Percentiles rank a stretch among this genome's conserved stretches.
phyloP scores from a whole-genome alignment of 2,113 vertebrate genomes.

The Petrocephalus zakoni region DNA sequence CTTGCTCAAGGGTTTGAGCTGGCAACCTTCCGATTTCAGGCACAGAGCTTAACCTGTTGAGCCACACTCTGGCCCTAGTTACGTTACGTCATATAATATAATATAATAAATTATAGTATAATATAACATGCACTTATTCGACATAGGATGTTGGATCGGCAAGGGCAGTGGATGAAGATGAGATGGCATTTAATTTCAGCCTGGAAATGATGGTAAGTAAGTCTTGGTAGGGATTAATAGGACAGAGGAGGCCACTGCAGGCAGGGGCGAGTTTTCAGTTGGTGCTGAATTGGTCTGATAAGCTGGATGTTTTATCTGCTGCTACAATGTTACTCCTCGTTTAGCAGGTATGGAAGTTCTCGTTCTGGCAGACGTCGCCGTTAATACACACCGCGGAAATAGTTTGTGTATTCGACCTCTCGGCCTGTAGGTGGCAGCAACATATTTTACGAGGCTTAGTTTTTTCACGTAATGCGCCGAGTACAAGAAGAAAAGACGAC shows the following conservation, averaged over 20 bases:
- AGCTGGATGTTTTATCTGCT: neutral
- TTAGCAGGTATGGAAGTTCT: neutral
- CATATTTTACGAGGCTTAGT: neutral
- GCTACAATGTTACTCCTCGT: neutral
- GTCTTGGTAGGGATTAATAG: neutral
- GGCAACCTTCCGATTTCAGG: no score
- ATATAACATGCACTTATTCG: neutral
- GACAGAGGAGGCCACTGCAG: neutral
- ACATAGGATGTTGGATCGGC: neutral
- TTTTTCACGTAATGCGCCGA: neutral
- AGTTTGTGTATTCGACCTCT: neutral
- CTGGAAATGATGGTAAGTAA: neutral
- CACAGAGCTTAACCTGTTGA: no score
- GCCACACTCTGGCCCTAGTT: no score
- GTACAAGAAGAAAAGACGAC: neutral
- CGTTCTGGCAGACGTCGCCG: neutral
- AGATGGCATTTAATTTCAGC: neutral
- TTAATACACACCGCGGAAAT: neutral
- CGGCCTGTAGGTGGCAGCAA: neutral
- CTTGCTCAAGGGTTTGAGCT: no score
- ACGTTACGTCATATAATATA: no score
- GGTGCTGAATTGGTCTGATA: neutral
- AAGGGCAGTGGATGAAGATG: neutral
- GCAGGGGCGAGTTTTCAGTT: neutral
- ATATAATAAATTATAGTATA: no score